phyloP scores from a whole-genome alignment of 1,140 invertebrate genomes.

The Solen grandis region DNA sequence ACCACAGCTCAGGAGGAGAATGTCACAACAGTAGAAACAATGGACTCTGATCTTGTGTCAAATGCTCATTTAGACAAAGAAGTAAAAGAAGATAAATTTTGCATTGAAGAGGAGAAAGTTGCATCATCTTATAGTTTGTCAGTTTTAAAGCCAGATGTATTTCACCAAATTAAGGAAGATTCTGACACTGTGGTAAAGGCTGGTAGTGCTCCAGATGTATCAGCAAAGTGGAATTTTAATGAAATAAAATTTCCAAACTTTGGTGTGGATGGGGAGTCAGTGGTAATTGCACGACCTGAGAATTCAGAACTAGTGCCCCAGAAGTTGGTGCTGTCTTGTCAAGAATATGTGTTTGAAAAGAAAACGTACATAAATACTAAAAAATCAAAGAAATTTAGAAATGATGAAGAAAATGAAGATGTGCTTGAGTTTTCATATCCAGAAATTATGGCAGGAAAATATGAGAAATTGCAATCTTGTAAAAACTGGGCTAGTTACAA shows the following conservation, averaged over 20 bases:
- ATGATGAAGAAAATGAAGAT: not conserved
- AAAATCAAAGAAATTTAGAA: constrained; percentile 3
- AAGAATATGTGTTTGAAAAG: constrained; percentile 24
- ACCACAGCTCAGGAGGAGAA: no score
- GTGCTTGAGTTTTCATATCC: constrained; percentile 37
- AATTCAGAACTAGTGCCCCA: constrained; percentile 1
- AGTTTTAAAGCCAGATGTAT: no score
- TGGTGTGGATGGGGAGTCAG: constrained; percentile 24
- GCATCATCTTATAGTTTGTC: no score
- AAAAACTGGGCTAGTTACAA: constrained; percentile 39
- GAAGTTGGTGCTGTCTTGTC: not conserved
- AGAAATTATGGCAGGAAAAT: constrained; percentile 14
- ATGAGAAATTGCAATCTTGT: constrained; percentile 11
- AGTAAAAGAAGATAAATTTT: no score
- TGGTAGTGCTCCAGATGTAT: no score
- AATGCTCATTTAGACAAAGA: no score
- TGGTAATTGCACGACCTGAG: not conserved
- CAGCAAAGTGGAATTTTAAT: constrained; percentile 65
- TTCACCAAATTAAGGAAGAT: no score
- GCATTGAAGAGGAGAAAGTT: no score
- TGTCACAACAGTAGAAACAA: no score
- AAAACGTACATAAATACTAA: constrained; percentile 38
- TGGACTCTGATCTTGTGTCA: no score
- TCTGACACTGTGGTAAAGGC: not conserved
- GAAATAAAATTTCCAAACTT: constrained; percentile 67